Base-by-base conservation (phyloP, 2,113 vertebrate species). In the Petrocephalus zakoni region DNA sequence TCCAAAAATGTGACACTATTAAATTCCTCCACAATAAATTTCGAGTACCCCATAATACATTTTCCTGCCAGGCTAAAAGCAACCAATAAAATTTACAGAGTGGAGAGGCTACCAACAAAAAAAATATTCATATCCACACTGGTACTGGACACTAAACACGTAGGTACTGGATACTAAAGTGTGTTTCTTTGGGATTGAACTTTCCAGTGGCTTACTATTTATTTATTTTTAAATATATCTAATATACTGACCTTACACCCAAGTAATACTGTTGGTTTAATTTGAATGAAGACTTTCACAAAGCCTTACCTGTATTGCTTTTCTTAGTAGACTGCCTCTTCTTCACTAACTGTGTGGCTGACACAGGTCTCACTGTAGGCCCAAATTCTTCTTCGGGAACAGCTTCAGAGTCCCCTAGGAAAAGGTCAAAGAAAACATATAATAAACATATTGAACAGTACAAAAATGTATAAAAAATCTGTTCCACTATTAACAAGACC, bases 321-420 rank as follows among this genome's bases (percentile, higher is more conserved):
- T 95, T 96, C 91, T 94, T 94, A 0, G 91, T 86, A 0, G 93
- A 91, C 84, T 95, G 94, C 64, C 91, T 92, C 0, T 93, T 95
- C 90, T 90, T 94, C 87, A 96, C 92, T 92, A 96, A 94, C 42
- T 90, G 89, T 22, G 92, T 87, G 1, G 90, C 51, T 0, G 95
- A 89, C 47, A 96, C 96, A 0, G 93, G 96, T 0, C 93, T 93
- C 4, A 90, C 1, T 0, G 93, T 85, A 84, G 91, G 92, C 55
- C 97, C 97, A 0, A 95, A 90, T 15, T 97, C 97, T 68, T 93
- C 96, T n/a, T 97, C 93, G 4, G 92, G 94, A 86, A 98, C 97
- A 0, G 96, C 91, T 91, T 96, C 91, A 78, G 96, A 97, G 37
- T 95, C 96, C 90, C 96, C 97, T 98, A 90, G 91, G 89, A 82